These are phyloP conservation scores for Daptonema setosum DNA, from an alignment of 2,888 invertebrate species.

Conservation along the genomic window DNA sequence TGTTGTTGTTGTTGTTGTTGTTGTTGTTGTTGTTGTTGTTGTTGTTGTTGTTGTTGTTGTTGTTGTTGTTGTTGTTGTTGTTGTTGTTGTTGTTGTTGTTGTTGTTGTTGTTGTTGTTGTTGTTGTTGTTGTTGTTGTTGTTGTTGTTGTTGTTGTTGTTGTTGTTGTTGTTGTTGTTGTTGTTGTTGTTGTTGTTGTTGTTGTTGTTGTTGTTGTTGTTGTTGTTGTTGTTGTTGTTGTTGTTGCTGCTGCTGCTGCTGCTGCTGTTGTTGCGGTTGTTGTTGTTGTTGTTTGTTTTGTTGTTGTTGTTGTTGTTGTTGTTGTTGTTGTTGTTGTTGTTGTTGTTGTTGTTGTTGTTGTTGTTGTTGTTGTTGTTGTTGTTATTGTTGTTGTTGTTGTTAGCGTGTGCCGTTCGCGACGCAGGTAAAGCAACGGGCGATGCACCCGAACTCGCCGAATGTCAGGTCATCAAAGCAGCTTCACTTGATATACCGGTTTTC, in stretches of 20 bases:
- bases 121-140: not conserved
- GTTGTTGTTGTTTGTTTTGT: too few relatives aligned
- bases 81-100: not conserved
- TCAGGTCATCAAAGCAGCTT: too few relatives aligned
- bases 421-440: too few relatives aligned
- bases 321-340: not conserved
- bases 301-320: not conserved
- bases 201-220: not conserved
- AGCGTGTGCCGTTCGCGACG: too few relatives aligned
- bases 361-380: not conserved
- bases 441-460: too few relatives aligned
- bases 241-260: not conserved
- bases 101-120: not conserved
- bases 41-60: not conserved
- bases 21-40: not conserved
- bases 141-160: not conserved
- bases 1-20: not conserved
- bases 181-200: not conserved
- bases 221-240: not conserved
- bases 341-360: not conserved
- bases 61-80: not conserved
- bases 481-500: too few relatives aligned
- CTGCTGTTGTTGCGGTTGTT: too few relatives aligned
- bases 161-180: not conserved
- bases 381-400: not conserved